A percentile compares a stretch with the other conserved stretches of the same genome.
phyloP scores from a whole-genome alignment of 2,888 invertebrate genomes.

The Agrochola macilenta region DNA sequence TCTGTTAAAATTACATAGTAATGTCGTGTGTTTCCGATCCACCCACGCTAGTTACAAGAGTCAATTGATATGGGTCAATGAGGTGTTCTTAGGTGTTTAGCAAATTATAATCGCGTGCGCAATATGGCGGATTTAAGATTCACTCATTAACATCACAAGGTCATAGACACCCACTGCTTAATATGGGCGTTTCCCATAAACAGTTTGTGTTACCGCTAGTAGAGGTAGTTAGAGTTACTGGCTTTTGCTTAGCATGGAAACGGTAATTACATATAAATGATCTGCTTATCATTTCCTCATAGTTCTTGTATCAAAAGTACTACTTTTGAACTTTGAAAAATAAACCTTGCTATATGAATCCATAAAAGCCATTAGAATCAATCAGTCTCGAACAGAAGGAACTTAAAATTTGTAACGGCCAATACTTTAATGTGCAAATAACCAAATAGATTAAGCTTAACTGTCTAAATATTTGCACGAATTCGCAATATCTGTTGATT shows the following conservation, averaged over 20 bases:
- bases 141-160: conserved; percentile 36
- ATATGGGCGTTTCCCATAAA: conserved; percentile 4
- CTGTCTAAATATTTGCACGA: conserved; percentile 17
- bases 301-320: neutral
- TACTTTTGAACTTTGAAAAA: neutral
- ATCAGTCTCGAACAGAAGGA: neutral
- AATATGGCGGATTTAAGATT: conserved; percentile 27
- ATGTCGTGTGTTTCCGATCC: neutral
- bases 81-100: conserved; percentile 44
- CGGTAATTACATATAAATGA: neutral
- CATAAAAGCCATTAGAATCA: conserved; percentile 2
- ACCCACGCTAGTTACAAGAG: conserved; percentile 46
- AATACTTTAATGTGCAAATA: neutral
- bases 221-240: neutral
- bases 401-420: conserved; percentile 12
- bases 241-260: neutral
- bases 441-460: conserved; percentile 10
- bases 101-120: conserved; percentile 33
- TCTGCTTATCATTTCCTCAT: neutral
- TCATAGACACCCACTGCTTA: conserved; percentile 17
- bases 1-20: neutral
- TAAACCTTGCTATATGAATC: neutral
- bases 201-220: conserved; percentile 2
- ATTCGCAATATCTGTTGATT: conserved; percentile 2
- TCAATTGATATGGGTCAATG: conserved; percentile 56